These are phyloP conservation scores for Danionella dracula DNA, from an alignment of 2,797 vertebrate genomes.

Conservation along the genomic window DNA sequence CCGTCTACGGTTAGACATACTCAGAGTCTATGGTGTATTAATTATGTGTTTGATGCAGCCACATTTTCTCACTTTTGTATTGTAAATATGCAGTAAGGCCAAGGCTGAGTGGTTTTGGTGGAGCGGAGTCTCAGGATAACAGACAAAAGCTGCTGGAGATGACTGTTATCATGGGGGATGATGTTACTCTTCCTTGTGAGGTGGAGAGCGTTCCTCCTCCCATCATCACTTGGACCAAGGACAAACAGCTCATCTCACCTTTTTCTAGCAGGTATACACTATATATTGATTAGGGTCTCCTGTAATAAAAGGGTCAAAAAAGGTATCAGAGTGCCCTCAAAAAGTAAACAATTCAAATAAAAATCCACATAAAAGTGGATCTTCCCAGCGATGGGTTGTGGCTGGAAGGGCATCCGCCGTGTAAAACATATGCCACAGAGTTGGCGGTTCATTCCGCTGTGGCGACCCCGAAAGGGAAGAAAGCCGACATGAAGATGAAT, in stretches of 20 bases:
- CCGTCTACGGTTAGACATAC: constrained; percentile 83
- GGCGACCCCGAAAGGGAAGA: no score
- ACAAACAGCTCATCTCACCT: constrained; percentile 87
- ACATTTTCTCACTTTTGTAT: background rate
- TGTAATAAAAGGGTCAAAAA: no score
- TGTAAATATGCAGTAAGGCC: constrained; percentile 77
- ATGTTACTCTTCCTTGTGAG: constrained; percentile 84
- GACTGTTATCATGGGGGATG: constrained; percentile 77
- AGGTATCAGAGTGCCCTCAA: no score
- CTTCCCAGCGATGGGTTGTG: no score
- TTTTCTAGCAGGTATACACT: constrained; percentile 83
- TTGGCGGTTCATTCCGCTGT: no score
- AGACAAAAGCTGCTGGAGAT: constrained; percentile 67
- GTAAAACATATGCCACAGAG: no score
- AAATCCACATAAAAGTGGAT: no score
- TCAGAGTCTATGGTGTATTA: background rate
- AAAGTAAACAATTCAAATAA: no score
- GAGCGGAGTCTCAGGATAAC: constrained; percentile 44
- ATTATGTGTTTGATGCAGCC: no score
- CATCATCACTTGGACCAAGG: constrained; percentile 88
- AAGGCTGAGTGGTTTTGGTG: constrained; percentile 59
- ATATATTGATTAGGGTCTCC: background rate
- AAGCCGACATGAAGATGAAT: no score
- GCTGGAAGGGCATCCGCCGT: no score
- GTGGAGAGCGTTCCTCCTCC: constrained; percentile 88